phyloP scores from a whole-genome alignment of 2,113 vertebrate genomes.

The Hippocampus guttulatus region DNA sequence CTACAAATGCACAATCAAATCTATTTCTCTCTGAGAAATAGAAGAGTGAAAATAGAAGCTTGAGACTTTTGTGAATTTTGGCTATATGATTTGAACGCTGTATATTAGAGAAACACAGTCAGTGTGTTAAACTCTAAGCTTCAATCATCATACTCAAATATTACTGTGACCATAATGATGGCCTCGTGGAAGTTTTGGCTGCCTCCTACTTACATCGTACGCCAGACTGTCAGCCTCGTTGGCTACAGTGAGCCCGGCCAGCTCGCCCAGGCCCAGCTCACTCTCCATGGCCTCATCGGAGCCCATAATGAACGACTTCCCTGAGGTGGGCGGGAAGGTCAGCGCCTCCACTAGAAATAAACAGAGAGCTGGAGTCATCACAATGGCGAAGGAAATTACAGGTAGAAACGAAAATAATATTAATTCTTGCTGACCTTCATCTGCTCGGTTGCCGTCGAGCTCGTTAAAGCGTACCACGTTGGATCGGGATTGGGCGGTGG shows the following conservation, averaged over 20 bases:
- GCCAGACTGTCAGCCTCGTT: conserved; percentile 92
- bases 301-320: conserved; percentile 95
- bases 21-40: neutral
- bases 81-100: neutral
- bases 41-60: conserved; percentile 20
- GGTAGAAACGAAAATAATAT: neutral
- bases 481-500: conserved; percentile 82
- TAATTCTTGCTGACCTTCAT: conserved; percentile 78
- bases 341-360: conserved; percentile 83
- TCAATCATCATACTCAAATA: conserved; percentile 2
- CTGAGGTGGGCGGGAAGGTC: conserved; percentile 93
- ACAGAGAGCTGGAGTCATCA: neutral
- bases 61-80: conserved; percentile 1
- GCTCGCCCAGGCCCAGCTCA: conserved; percentile 91
- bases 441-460: conserved; percentile 83
- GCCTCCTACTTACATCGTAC: conserved; percentile 84
- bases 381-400: neutral
- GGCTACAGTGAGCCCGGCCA: conserved; percentile 95
- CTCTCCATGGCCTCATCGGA: conserved; percentile 90
- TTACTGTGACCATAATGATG: neutral
- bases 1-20: neutral
- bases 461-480: conserved; percentile 84
- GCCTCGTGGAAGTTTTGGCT: neutral
- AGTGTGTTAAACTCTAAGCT: neutral
- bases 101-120: neutral